Evolutionary conservation across 2,797 vertebrate species (phyloP).

Genomic region (Notolepis coatsorum): DNA sequence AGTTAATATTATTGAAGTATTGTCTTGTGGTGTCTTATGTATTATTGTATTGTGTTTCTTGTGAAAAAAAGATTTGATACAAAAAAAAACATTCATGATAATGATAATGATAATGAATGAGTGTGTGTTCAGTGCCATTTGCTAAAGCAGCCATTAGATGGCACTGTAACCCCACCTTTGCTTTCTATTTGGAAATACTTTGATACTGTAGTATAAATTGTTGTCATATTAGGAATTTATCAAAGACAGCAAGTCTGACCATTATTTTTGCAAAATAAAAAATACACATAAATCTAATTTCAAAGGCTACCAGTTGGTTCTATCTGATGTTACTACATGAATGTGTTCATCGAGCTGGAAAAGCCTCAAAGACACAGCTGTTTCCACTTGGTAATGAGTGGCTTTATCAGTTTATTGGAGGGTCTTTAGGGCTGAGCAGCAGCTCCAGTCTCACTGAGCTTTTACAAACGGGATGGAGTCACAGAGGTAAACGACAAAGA

Average conservation of each 20-base stretch:
- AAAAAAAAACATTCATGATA: neutral
- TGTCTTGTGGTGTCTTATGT: too few species aligned
- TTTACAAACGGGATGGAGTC: constrained; percentile 33
- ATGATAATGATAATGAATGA: too few species aligned
- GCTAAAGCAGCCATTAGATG: constrained; percentile 45
- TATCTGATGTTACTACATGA: neutral
- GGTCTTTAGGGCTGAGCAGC: neutral
- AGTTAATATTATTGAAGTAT: too few species aligned
- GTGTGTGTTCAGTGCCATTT: neutral
- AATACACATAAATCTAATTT: neutral
- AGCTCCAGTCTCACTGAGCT: rapidly evolving
- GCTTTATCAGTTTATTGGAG: neutral
- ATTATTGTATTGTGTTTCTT: too few species aligned
- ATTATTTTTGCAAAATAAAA: constrained; percentile 44
- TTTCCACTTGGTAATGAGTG: constrained; percentile 57
- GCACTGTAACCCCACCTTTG: constrained; percentile 17
- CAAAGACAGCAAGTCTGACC: neutral
- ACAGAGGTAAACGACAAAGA: too few species aligned
- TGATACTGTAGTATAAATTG: neutral
- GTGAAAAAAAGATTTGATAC: neutral
- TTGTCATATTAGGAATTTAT: too few species aligned
- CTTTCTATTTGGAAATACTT: neutral
- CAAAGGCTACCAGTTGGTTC: neutral
- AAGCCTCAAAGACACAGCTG: constrained; percentile 51
- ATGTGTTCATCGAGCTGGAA: neutral